Evolutionary conservation across 2,113 vertebrate genomes (phyloP).

Genomic region (Rhodinocichla rosea): DNA sequence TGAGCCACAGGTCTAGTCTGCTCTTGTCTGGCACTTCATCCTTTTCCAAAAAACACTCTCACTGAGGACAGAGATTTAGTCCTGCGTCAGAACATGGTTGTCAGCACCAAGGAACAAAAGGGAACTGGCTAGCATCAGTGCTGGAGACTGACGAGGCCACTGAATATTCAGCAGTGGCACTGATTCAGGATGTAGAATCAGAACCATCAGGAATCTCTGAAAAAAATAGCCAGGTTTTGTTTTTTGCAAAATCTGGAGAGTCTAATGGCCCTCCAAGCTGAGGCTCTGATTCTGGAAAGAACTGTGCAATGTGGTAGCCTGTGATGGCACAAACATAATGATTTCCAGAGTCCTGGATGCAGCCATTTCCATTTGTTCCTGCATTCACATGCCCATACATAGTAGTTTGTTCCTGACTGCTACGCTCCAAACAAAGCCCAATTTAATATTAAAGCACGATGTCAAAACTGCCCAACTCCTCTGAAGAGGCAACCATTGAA

Average conservation of each 20-base stretch:
- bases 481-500: background rate
- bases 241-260: background rate
- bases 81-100: background rate
- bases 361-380: constrained; percentile 23
- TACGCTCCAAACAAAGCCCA: background rate
- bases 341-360: constrained; percentile 31
- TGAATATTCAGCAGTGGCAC: background rate
- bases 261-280: background rate
- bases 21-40: background rate
- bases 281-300: background rate
- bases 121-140: background rate
- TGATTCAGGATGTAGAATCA: background rate
- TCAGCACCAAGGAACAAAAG: background rate
- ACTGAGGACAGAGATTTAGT: background rate
- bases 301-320: background rate
- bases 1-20: background rate
- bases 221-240: background rate
- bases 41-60: background rate
- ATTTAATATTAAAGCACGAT: constrained; percentile 1
- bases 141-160: background rate
- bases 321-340: background rate
- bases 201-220: background rate
- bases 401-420: background rate
- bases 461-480: background rate
- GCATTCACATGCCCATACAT: background rate